Evolutionary conservation across 1,140 invertebrate genomes (phyloP), one percentile per base, ranked within the genome.

Genomic region (Ruditapes philippinarum): DNA sequence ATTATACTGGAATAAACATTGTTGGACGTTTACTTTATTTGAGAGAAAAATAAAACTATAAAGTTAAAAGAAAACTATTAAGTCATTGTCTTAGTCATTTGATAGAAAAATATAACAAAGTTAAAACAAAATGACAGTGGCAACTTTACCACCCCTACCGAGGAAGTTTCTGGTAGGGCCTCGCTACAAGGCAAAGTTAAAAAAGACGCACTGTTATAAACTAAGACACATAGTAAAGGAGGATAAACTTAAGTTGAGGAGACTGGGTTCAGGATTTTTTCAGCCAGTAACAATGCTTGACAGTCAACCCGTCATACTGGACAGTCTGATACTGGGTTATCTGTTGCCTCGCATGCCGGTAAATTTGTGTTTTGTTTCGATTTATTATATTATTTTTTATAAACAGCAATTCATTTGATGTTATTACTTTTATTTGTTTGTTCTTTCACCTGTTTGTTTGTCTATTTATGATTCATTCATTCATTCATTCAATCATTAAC

Each of bases 261-360:
- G 92, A 4, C 91, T 93, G 40, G 93, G 93, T 31, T 93, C 90
- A 22, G 93, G 93, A 22, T 86, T 94, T 14, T 76, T 94, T 51
- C 79, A 89, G 1, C 85, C 91, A 33, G 5, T 45, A 7, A 62
- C 74, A 42, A 42, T 87, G 33, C 45, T 25, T 5, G 42, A 51
- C 36, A 70, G 36, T 36, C 70, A 85, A 1, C 85, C 91, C 14
- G 73, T 83, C 51, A 60, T 89, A 45, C 65, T 60, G 36, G 93
- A 94, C 78, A 94, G 93, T 73, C 40, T 88, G 25, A 91, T 93
- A 22, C 82, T 94, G 14, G 89, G 91, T 28, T 68, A 92, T 33
- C 57, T 92, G 22, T 49, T 93, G 88, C 91, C 91, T 79, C 33
- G 79, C 38, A 79, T 88, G 40, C 78, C 78, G 70, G 73, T 91